These are phyloP conservation scores for Drosophila pseudotakahashii DNA, from an alignment of 2,888 invertebrate species.

Conservation along the genomic window DNA sequence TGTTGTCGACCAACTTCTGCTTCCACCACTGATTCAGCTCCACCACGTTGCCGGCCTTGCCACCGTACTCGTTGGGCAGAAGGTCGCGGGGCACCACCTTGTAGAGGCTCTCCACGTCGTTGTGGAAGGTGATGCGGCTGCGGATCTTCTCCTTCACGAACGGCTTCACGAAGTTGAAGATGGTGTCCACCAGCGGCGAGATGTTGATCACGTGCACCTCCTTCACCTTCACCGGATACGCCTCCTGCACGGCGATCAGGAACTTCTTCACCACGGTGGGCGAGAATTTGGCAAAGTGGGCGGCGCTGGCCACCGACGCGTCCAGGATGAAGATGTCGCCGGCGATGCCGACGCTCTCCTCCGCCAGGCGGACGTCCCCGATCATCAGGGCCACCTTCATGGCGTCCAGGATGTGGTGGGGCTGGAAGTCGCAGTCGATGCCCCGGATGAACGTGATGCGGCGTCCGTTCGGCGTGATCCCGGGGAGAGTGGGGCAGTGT, in stretches of 20 bases:
- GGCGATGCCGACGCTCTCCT: constrained; percentile 92
- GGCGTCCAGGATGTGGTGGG: constrained; percentile 90
- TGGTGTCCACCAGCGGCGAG: constrained; percentile 92
- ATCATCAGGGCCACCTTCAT: constrained; percentile 94
- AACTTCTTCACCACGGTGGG: constrained; percentile 93
- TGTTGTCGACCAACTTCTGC: constrained; percentile 90
- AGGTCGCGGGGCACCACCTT: constrained; percentile 92
- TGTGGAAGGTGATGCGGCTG: constrained; percentile 92
- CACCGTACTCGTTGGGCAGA: constrained; percentile 93
- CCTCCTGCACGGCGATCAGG: constrained; percentile 93
- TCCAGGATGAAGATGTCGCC: constrained; percentile 93
- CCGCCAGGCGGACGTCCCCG: constrained; percentile 91
- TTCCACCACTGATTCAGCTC: constrained; percentile 92
- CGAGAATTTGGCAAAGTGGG: constrained; percentile 93
- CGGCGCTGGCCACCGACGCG: constrained; percentile 90
- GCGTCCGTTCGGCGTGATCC: constrained; percentile 91
- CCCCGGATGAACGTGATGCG: constrained; percentile 91
- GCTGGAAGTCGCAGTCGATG: constrained; percentile 88
- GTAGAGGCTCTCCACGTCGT: constrained; percentile 90
- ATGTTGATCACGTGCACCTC: constrained; percentile 94
- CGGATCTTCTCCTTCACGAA: constrained; percentile 94
- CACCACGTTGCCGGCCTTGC: constrained; percentile 89
- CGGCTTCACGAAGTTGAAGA: constrained; percentile 93
- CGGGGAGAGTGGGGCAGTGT: constrained; percentile 92
- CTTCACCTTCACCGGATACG: constrained; percentile 94